Percentiles rank a stretch among this genome's conserved stretches.
These are phyloP conservation scores for Antheraea mylitta DNA, from an alignment of 1,140 invertebrate genomes.

Conservation along the genomic window DNA sequence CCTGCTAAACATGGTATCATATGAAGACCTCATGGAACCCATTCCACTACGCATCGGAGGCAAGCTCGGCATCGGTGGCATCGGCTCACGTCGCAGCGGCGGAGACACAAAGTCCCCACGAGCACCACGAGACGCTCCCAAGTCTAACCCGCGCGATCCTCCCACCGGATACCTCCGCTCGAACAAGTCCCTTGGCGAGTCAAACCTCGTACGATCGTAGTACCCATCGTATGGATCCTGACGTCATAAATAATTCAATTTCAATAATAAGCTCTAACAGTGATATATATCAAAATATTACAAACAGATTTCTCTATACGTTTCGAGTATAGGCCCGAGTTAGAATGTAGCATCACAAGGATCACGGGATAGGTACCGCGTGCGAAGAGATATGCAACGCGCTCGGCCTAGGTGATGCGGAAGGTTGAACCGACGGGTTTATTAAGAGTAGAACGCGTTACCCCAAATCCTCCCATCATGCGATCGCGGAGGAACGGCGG, in stretches of 20 bases:
- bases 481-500: constrained; percentile 92
- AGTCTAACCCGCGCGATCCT: constrained; percentile 80
- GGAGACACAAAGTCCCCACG: constrained; percentile 83
- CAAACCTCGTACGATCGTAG: constrained; percentile 87
- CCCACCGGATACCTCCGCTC: constrained; percentile 88
- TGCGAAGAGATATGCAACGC: constrained; percentile 41
- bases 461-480: constrained; percentile 92
- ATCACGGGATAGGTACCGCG: constrained; percentile 53
- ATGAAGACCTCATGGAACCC: constrained; percentile 82
- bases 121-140: constrained; percentile 80
- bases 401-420: constrained; percentile 57
- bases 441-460: constrained; percentile 77
- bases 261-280: background rate
- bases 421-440: constrained; percentile 21
- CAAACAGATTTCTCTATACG: background rate
- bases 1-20: constrained; percentile 89
- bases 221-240: constrained; percentile 90
- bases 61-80: constrained; percentile 83
- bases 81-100: constrained; percentile 82
- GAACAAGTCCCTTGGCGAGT: constrained; percentile 87
- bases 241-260: constrained; percentile 13
- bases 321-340: background rate
- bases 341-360: constrained; percentile 42
- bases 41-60: constrained; percentile 79
- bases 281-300: background rate